phyloP scores from a whole-genome alignment of 2,113 vertebrate species.

The Dasypus novemcinctus region DNA sequence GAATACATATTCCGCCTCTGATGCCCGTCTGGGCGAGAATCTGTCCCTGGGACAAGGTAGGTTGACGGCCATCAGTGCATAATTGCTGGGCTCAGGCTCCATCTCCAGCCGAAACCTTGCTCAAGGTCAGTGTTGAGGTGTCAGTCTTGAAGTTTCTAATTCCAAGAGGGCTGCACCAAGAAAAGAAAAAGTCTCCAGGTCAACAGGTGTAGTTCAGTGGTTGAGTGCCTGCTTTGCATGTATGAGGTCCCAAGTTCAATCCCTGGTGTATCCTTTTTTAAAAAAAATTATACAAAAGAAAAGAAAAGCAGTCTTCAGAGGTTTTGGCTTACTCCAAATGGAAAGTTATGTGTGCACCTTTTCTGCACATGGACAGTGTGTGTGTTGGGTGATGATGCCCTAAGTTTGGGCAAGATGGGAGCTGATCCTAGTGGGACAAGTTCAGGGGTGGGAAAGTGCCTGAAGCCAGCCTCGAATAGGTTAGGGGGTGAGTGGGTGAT shows the following conservation, averaged over 20 bases:
- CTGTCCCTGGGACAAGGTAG: conserved; percentile 65
- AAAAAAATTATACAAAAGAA: not conserved
- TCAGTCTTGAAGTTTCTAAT: conserved; percentile 78
- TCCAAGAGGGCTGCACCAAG: conserved; percentile 33
- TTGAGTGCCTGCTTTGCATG: too few species aligned
- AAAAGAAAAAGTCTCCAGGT: not conserved
- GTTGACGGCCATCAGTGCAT: conserved; percentile 80
- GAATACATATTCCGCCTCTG: conserved; percentile 78
- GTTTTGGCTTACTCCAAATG: not conserved
- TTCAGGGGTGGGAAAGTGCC: not conserved
- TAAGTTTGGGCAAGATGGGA: not conserved
- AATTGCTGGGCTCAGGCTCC: conserved; percentile 83
- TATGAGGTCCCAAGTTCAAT: too few species aligned
- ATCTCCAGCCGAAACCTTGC: conserved; percentile 75
- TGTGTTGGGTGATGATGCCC: too few species aligned
- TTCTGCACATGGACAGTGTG: not conserved
- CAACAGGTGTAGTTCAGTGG: too few species aligned
- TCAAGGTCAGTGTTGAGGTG: conserved; percentile 83
- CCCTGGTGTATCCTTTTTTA: too few species aligned
- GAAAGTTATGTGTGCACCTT: not conserved
- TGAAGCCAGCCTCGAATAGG: not conserved
- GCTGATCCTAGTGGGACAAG: too few species aligned
- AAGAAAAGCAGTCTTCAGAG: not conserved
- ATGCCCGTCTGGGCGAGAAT: conserved; percentile 47
- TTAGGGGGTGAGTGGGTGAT: accelerated